Evolutionary conservation across 2,797 vertebrate species (phyloP).

Genomic region (Sebastes vulpes): DNA sequence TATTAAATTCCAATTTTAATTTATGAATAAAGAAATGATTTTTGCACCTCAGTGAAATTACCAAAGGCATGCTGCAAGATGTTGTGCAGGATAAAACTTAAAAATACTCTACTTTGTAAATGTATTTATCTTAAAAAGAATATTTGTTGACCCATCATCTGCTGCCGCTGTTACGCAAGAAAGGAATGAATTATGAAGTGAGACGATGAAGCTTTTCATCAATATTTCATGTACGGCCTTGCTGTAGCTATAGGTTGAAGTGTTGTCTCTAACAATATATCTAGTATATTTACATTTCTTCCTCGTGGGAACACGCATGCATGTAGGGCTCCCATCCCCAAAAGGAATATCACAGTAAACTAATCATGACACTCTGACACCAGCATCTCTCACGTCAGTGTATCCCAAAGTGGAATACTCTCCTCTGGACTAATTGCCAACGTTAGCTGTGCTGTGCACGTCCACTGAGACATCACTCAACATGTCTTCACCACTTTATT

Average conservation of each 20-base stretch:
- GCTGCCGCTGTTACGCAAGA: neutral
- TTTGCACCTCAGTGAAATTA: conserved; percentile 77
- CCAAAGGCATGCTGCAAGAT: conserved; percentile 69
- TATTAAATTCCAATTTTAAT: conserved; percentile 87
- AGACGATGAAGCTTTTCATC: conserved; percentile 22
- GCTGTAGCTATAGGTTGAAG: conserved; percentile 68
- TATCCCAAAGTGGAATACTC: conserved; percentile 64
- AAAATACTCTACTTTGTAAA: conserved; percentile 38
- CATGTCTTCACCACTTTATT: conserved; percentile 54
- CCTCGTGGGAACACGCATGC: conserved; percentile 73
- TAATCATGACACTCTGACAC: conserved; percentile 75
- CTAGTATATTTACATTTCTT: conserved; percentile 83
- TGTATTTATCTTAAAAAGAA: neutral
- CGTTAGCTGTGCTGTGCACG: conserved; percentile 53
- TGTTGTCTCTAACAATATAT: conserved; percentile 81
- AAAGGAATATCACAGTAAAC: conserved; percentile 77
- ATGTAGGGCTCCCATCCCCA: conserved; percentile 66
- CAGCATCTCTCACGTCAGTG: conserved; percentile 61
- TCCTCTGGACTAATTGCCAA: conserved; percentile 70
- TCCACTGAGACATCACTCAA: conserved; percentile 74
- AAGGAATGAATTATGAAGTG: conserved; percentile 1
- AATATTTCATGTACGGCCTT: conserved; percentile 68
- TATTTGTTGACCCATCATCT: conserved; percentile 17
- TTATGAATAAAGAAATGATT: conserved; percentile 83
- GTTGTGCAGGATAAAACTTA: conserved; percentile 67